Conservation (phyloP, 2,888 invertebrate species). For the Gnatocerus cornutus region DNA sequence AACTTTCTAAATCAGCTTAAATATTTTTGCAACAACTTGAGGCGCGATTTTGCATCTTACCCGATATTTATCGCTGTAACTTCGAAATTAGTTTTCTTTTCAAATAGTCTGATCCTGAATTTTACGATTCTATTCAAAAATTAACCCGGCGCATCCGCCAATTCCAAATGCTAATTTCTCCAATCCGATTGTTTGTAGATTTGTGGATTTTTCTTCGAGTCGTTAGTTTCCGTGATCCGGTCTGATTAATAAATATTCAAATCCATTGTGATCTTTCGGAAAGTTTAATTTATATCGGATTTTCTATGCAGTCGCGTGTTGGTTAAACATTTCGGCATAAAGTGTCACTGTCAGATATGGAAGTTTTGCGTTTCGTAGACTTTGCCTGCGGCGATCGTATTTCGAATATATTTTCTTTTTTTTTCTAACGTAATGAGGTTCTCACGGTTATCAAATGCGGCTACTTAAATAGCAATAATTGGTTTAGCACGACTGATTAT, state of each 20-base stretch:
- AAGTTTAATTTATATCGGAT: slow-evolving; percentile 47
- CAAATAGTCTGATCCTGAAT: not conserved
- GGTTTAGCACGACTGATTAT: slow-evolving; percentile 8
- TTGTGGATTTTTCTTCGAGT: slow-evolving; percentile 8
- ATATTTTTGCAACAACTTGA: not conserved
- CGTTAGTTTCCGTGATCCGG: slow-evolving; percentile 19
- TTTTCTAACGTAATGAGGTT: not conserved
- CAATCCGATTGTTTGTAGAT: not conserved
- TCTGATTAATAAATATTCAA: slow-evolving; percentile 50
- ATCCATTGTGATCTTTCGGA: slow-evolving; percentile 43
- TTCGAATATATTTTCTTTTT: slow-evolving; percentile 33
- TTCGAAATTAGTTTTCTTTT: slow-evolving; percentile 27
- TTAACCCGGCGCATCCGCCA: slow-evolving; percentile 38
- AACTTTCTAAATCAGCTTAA: not conserved
- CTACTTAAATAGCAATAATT: slow-evolving; percentile 6
- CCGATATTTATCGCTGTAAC: not conserved
- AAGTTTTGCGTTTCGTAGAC: slow-evolving; percentile 36
- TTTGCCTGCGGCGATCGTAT: slow-evolving; percentile 32
- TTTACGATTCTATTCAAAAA: slow-evolving; percentile 16
- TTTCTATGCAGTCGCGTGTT: slow-evolving; percentile 42
- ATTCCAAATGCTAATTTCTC: slow-evolving; percentile 7
- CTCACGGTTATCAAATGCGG: slow-evolving; percentile 26
- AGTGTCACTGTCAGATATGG: slow-evolving; percentile 50
- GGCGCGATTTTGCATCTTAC: no score
- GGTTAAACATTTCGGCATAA: slow-evolving; percentile 44